Conservation (phyloP, 2,888 invertebrate species). For the Parapristionchus giblindavisi region DNA sequence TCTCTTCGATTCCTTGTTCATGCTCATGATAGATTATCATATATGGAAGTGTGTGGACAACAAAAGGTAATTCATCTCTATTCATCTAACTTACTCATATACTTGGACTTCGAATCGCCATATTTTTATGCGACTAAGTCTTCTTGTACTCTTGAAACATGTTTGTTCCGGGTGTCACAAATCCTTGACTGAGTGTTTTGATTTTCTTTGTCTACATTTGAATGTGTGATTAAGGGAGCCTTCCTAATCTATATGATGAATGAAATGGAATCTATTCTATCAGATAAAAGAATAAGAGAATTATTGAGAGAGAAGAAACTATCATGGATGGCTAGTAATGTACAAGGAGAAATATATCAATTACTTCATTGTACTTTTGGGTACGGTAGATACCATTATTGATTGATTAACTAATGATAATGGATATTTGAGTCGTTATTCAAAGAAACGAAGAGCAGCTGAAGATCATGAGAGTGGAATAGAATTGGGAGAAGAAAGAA, state of each 20-base stretch:
- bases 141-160: neutral
- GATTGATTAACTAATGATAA: neutral
- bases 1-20: constrained; percentile 48
- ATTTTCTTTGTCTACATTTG: neutral
- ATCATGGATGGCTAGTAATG: constrained; percentile 11
- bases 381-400: neutral
- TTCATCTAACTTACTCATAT: neutral
- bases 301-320: neutral
- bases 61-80: constrained; percentile 43
- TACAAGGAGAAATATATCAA: constrained; percentile 15
- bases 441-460: constrained; percentile 23
- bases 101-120: neutral
- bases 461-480: constrained; percentile 30
- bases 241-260: constrained; percentile 14
- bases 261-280: neutral
- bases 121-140: neutral
- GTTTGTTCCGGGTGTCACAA: neutral
- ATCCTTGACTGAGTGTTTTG: neutral
- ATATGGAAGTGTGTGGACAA: constrained; percentile 42
- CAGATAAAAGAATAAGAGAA: neutral
- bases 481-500: constrained; percentile 14
- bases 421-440: constrained; percentile 19
- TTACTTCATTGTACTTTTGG: constrained; percentile 24
- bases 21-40: constrained; percentile 50
- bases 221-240: constrained; percentile 7